These are phyloP conservation scores for Drosophila longiperda DNA, from an alignment of 2,888 invertebrate genomes.

Conservation along the genomic window DNA sequence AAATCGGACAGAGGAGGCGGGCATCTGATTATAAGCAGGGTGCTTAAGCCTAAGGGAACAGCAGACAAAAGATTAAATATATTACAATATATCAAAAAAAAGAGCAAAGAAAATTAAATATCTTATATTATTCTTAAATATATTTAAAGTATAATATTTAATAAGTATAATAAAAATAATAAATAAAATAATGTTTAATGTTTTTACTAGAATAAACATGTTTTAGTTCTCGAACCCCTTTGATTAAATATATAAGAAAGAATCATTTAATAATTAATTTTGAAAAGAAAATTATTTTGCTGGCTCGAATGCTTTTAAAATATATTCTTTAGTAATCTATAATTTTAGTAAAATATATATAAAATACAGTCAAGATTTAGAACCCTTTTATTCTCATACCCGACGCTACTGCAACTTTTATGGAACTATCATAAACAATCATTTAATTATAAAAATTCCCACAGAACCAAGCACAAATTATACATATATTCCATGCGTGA, in stretches of 20 bases:
- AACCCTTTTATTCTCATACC: constrained; percentile 2
- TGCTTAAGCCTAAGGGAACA: neutral
- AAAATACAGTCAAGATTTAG: neutral
- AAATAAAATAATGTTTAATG: neutral
- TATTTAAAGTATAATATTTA: neutral
- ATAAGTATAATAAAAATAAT: neutral
- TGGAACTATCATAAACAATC: constrained; percentile 28
- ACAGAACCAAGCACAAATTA: constrained; percentile 4
- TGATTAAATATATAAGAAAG: neutral
- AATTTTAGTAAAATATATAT: neutral
- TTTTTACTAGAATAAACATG: neutral
- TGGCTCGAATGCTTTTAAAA: neutral
- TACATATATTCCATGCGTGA: neutral
- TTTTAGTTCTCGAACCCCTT: neutral
- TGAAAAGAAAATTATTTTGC: neutral
- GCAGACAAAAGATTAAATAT: neutral
- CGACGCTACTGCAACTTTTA: constrained; percentile 32
- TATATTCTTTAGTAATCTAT: neutral
- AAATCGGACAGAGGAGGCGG: constrained; percentile 37
- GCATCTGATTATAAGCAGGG: constrained; percentile 11
- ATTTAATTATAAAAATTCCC: constrained; percentile 34
- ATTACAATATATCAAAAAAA: too few relatives aligned
- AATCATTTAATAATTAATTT: fast-evolving
- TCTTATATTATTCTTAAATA: neutral
- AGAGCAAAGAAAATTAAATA: neutral